Evolutionary conservation across 2,888 invertebrate species (phyloP), one percentile per base, ranked within the genome.

Genomic region (Siphlonurus alternatus): DNA sequence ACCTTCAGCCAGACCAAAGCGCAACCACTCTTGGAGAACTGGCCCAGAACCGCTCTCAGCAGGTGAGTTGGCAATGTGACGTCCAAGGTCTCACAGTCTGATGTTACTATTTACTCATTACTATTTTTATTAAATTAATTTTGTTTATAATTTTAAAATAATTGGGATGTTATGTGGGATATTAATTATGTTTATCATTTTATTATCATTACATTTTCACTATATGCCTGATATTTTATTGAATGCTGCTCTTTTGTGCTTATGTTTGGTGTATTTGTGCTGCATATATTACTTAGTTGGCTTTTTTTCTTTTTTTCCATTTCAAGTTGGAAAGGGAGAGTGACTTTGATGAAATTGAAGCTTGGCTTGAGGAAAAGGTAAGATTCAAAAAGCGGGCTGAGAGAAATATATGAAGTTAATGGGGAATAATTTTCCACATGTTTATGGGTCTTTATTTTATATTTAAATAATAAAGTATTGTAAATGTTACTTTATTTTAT

Each of bases 331-430:
- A 72, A 66, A 71, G 86, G 80, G 88, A 90, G 76, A 84, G 86
- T 76, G 93, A 94, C 78, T 89, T 93, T 78, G 91, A 89, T 79
- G 94, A 94, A 80, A 94, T 94, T 83, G 91, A 92, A 74, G 91
- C 91, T 78, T 94, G 94, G 94, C 84, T 95, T 76, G 87, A 88
- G 72, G 82, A 82, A 81, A 88, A 83, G 85, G 91, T 84, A 83
- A 84, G 86, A 84, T n/a, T n/a, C n/a, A n/a, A n/a, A n/a, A 76
- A 73, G 75, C 76, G 71, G 70, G 64, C 64, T 66, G 65, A 10
- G 18, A 53, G 18, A 53, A 10, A n/a, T n/a, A n/a, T n/a, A n/a
- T n/a, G n/a, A n/a, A n/a, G n/a, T n/a, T n/a, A n/a, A n/a, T n/a
- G n/a, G n/a, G n/a, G n/a, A n/a, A n/a, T n/a, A n/a, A n/a, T n/a